These are phyloP conservation scores for Hirtodrosophila histrioides DNA, from an alignment of 2,888 invertebrate species.

Conservation along the genomic window DNA sequence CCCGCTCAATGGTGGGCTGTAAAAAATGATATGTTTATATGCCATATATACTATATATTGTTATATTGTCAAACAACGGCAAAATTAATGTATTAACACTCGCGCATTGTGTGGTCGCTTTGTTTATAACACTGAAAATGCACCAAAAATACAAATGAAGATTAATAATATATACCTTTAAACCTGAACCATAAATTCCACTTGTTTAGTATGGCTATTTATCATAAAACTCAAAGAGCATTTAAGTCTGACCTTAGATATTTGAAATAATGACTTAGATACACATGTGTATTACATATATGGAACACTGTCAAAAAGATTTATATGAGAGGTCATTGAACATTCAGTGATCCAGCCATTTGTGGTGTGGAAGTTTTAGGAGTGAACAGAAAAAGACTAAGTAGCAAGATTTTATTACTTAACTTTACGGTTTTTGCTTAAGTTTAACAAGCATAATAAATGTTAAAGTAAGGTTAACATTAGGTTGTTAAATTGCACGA, in stretches of 20 bases:
- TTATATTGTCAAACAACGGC: constrained; percentile 4
- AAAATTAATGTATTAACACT: constrained; percentile 22
- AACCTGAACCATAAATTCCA: constrained; percentile 45
- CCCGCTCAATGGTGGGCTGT: constrained; percentile 49
- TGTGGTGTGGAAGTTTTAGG: neutral
- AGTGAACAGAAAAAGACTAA: neutral
- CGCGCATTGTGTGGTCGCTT: constrained; percentile 29
- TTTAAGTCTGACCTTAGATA: constrained; percentile 23
- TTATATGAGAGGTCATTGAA: constrained; percentile 1
- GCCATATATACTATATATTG: constrained; percentile 18
- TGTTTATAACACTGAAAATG: constrained; percentile 36
- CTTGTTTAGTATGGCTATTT: constrained; percentile 37
- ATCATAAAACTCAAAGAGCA: constrained; percentile 37
- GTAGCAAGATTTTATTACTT: no score
- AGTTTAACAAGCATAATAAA: no score
- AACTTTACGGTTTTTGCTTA: no score
- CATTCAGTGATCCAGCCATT: no score
- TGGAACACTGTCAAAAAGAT: constrained; percentile 16
- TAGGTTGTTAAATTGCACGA: no score
- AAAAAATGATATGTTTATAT: constrained; percentile 42
- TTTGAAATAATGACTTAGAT: constrained; percentile 12
- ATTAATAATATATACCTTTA: neutral
- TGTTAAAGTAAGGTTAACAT: no score
- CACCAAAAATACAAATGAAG: constrained; percentile 36
- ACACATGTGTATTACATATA: constrained; percentile 16